Evolutionary conservation across 1,140 invertebrate species (phyloP).

Genomic region (Potamilus streckersoni): DNA sequence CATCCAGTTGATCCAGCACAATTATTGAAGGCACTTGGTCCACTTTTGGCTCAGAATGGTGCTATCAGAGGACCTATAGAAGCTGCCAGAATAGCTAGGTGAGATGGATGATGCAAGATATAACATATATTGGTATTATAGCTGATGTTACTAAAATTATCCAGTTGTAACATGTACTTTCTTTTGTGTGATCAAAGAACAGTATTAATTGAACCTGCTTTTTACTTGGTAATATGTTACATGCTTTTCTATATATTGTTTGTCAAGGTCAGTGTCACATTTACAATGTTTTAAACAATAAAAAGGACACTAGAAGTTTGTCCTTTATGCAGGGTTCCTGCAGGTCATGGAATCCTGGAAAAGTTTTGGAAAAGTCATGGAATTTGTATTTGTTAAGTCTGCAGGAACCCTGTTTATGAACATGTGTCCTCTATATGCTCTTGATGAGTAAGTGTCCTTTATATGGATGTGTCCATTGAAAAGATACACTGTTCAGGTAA

Average conservation of each 20-base stretch:
- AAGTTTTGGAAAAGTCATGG: no score
- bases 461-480: no score
- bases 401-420: no score
- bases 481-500: no score
- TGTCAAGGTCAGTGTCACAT: background rate
- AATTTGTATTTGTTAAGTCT: no score
- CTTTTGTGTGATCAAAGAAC: background rate
- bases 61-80: constrained; percentile 88
- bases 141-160: background rate
- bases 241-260: background rate
- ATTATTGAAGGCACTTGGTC: constrained; percentile 85
- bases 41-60: constrained; percentile 83
- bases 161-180: background rate
- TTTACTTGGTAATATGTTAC: background rate
- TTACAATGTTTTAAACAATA: no score
- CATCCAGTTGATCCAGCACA: constrained; percentile 90
- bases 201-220: background rate
- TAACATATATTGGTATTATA: background rate
- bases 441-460: no score
- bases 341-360: no score
- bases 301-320: no score
- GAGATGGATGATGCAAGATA: constrained; percentile 52
- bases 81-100: constrained; percentile 84
- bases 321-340: no score
- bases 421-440: no score